phyloP scores from a whole-genome alignment of 2,113 vertebrate genomes.

The Ornithorhynchus anatinus region DNA sequence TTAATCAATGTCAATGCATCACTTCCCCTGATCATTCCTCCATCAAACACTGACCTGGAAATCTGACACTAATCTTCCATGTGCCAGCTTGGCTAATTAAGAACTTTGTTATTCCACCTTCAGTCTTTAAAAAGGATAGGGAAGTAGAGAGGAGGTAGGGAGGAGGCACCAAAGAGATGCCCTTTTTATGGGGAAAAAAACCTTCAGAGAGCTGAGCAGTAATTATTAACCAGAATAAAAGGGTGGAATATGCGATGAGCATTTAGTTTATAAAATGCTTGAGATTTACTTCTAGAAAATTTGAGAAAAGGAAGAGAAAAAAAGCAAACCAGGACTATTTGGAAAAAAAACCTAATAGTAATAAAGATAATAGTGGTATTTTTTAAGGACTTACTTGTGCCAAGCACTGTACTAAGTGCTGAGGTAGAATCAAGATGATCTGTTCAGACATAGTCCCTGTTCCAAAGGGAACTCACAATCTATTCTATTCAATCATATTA shows the following conservation, averaged over 20 bases:
- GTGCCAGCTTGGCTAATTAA: slow-evolving; percentile 69
- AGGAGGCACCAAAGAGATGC: slow-evolving; percentile 45
- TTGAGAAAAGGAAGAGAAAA: too few species aligned
- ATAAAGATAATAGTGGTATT: too few species aligned
- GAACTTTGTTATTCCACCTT: slow-evolving; percentile 59
- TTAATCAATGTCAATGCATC: slow-evolving; percentile 74
- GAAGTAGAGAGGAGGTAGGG: slow-evolving; percentile 26
- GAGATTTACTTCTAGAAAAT: slow-evolving; percentile 33
- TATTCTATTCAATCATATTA: too few species aligned
- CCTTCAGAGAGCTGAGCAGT: slow-evolving; percentile 58
- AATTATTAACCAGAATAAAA: slow-evolving; percentile 62
- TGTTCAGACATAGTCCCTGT: too few species aligned
- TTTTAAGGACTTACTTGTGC: too few species aligned
- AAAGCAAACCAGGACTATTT: too few species aligned
- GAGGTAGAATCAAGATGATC: too few species aligned
- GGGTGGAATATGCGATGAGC: neutral
- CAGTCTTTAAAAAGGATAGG: slow-evolving; percentile 60
- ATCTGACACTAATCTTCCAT: slow-evolving; percentile 66
- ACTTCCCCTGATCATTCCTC: slow-evolving; percentile 66
- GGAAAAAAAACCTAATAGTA: too few species aligned
- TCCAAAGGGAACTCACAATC: too few species aligned
- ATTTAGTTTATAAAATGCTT: slow-evolving; percentile 24
- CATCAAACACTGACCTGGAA: slow-evolving; percentile 71
- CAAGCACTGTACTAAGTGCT: too few species aligned
- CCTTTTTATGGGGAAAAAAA: slow-evolving; percentile 60